phyloP scores from a whole-genome alignment of 1,140 invertebrate genomes.

The Zaprionus africanus region DNA sequence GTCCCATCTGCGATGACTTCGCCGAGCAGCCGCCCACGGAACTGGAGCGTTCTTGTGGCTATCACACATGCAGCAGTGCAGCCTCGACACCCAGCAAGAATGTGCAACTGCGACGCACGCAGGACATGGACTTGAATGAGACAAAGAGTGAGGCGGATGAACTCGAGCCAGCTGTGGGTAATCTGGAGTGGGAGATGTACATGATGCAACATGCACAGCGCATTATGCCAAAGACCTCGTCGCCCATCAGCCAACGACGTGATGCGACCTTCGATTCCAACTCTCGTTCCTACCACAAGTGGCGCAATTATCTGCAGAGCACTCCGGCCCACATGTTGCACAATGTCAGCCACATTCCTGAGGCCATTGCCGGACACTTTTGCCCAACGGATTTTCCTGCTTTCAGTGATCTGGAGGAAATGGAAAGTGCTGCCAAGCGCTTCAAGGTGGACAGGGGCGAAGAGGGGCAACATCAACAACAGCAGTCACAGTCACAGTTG shows the following conservation, averaged over 20 bases:
- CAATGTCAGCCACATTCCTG: constrained; percentile 76
- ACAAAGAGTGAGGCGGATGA: not conserved
- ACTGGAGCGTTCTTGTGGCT: constrained; percentile 61
- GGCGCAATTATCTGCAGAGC: constrained; percentile 71
- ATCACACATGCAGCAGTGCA: constrained; percentile 69
- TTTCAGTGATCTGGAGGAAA: constrained; percentile 69
- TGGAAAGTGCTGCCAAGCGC: constrained; percentile 77
- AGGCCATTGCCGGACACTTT: constrained; percentile 79
- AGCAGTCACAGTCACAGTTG: not conserved
- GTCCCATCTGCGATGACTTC: constrained; percentile 71
- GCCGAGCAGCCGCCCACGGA: constrained; percentile 54
- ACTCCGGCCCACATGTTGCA: constrained; percentile 72
- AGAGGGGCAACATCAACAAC: not conserved
- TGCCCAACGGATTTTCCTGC: constrained; percentile 71
- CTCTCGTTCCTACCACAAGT: constrained; percentile 69
- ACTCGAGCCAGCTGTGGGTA: constrained; percentile 25
- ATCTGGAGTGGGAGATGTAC: constrained; percentile 80
- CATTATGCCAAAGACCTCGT: constrained; percentile 80
- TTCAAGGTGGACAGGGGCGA: constrained; percentile 56
- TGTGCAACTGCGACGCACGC: constrained; percentile 47
- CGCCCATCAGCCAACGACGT: constrained; percentile 57
- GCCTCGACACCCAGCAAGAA: constrained; percentile 54
- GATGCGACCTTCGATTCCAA: constrained; percentile 14
- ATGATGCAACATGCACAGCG: constrained; percentile 73
- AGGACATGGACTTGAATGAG: constrained; percentile 49